Base-by-base conservation (phyloP, 1,140 invertebrate species). In the Lepidurus couesii region DNA sequence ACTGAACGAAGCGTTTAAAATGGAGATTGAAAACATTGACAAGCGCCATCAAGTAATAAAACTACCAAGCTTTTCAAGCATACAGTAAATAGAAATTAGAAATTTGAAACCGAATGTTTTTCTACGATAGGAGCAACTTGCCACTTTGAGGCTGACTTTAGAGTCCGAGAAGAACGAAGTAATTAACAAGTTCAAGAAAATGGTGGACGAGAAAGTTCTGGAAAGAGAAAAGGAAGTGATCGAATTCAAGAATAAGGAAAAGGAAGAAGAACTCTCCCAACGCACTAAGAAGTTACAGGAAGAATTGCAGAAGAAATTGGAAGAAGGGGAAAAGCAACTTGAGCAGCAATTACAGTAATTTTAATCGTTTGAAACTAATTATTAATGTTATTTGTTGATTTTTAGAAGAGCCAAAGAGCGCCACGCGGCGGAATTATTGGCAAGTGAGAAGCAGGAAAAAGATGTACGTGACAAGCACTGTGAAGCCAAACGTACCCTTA, bases 371-470 rank as follows among this genome's bases (percentile, higher is more conserved):
- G 16, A 1, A n/a, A n/a, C 6, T 16, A 47, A 47, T 65, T 65
- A 7, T 65, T 3, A 1, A n/a, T 65, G 1, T 13, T 65, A 65
- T 13, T 9, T 65, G 16, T 16, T 21, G 16, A 65, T 7, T 1
- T 5, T 0, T 65, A 65, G 53, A 65, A 13, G n/a, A n/a, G n/a
- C 21, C 53, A 65, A 65, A 65, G 53, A 65, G 21, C 16, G 53
- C 5, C 53, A 65, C 13, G 53, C 53, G 16, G 53, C 53, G 21
- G n/a, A 65, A 16, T 0, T 65, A 21, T 82, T 88, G 7, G 88
- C 89, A 10, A 90, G 91, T 76, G 87, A 87, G 73, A 87, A 88
- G 80, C 83, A 91, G 76, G 90, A 91, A 81, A 86, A 85, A 1
- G 90, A 91, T 83, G 86, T 88, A 0, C 83, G 85, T 13, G 53